Conservation (phyloP, 2,113 vertebrate genomes). For the Dicaeum eximium region DNA sequence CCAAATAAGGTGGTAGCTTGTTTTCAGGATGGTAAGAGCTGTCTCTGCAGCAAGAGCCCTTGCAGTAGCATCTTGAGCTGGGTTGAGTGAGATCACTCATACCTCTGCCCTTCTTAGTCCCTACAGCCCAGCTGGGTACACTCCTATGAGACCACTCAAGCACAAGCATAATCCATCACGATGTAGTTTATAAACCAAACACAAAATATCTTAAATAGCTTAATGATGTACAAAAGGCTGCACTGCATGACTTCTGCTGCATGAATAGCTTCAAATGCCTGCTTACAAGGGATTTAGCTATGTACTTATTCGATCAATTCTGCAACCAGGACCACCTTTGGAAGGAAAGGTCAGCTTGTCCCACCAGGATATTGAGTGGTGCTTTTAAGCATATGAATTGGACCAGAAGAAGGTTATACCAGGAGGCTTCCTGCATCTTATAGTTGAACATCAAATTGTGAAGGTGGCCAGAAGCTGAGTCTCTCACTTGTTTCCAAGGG, state of each 20-base stretch:
- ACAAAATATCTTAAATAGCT: not conserved
- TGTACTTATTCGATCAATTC: not conserved
- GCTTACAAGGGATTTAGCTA: not conserved
- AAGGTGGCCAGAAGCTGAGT: not conserved
- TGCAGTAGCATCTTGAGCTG: not conserved
- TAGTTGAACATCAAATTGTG: not conserved
- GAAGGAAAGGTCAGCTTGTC: not conserved
- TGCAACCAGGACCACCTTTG: not conserved
- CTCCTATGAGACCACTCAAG: not conserved
- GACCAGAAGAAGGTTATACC: not conserved
- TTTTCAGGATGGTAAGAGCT: not conserved
- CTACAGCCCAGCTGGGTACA: not conserved
- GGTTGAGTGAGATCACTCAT: not conserved
- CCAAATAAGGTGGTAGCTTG: not conserved
- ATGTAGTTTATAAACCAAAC: not conserved
- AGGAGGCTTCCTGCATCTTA: not conserved
- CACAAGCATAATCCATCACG: not conserved
- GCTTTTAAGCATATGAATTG: not conserved
- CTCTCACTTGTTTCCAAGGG: not conserved
- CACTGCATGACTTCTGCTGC: not conserved
- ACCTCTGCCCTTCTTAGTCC: not conserved
- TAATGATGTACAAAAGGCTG: not conserved
- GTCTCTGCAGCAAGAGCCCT: not conserved
- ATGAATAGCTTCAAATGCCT: not conserved
- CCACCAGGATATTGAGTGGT: not conserved